Evolutionary conservation across 1,140 invertebrate genomes (phyloP).

Genomic region (Drosophila guanche): DNA sequence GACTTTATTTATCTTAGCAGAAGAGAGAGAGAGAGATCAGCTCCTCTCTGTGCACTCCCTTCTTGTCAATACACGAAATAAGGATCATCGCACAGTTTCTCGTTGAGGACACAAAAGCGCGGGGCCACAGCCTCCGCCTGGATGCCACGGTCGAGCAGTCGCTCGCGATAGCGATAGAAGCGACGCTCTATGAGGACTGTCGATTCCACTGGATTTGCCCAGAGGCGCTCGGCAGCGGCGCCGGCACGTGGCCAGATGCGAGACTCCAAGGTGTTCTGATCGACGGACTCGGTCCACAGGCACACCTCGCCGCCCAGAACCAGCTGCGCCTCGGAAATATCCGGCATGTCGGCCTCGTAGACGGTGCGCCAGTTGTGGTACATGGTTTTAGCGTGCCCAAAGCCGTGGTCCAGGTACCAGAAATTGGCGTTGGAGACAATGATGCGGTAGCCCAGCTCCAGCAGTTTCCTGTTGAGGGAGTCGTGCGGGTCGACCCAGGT

Average conservation of each 20-base stretch:
- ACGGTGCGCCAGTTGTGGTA: constrained; percentile 89
- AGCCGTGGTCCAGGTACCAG: constrained; percentile 94
- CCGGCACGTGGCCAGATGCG: constrained; percentile 90
- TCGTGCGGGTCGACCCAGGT: constrained; percentile 88
- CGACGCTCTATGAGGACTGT: constrained; percentile 85
- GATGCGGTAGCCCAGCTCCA: constrained; percentile 87
- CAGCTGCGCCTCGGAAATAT: constrained; percentile 34
- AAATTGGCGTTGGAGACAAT: constrained; percentile 91
- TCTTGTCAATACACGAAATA: too few species aligned
- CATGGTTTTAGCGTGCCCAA: constrained; percentile 87
- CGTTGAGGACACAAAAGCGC: constrained; percentile 90
- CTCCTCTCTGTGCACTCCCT: too few species aligned
- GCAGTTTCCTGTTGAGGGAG: constrained; percentile 85
- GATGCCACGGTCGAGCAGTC: constrained; percentile 87
- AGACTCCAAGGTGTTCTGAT: constrained; percentile 86
- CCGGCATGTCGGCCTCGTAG: constrained; percentile 85
- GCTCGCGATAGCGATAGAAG: constrained; percentile 88
- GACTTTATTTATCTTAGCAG: too few species aligned
- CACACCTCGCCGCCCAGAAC: constrained; percentile 87
- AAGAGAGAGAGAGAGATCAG: too few species aligned
- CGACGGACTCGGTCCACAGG: constrained; percentile 92
- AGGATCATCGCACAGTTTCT: constrained; percentile 85
- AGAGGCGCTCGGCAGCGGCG: constrained; percentile 90
- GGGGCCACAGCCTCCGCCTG: constrained; percentile 88
- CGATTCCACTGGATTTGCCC: constrained; percentile 87